Conservation (phyloP, 2,113 vertebrate species). For the Anoura caudifer region DNA sequence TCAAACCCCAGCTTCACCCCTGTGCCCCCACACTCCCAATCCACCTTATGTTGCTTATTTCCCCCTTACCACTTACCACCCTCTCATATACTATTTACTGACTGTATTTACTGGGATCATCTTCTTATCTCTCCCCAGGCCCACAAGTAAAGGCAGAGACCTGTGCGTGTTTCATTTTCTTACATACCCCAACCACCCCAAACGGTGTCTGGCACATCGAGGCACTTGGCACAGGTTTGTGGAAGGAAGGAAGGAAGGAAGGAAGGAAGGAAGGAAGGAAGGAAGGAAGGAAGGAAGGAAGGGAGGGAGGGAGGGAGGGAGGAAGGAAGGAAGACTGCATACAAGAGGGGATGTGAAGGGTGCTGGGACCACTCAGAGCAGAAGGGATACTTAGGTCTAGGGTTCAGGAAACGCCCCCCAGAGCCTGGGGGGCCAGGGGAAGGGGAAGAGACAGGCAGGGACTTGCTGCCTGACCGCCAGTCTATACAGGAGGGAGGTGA, state of each 20-base stretch:
- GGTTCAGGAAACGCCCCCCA: not conserved
- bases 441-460: too few species aligned
- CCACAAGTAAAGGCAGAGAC: not conserved
- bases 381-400: not conserved
- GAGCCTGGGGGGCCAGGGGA: not conserved
- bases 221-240: not conserved
- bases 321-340: not conserved
- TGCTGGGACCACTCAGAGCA: not conserved
- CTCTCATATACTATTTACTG: not conserved
- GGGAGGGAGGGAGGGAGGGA: not conserved
- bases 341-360: too few species aligned
- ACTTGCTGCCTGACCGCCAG: not conserved
- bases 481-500: not conserved
- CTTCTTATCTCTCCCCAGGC: not conserved
- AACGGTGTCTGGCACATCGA: not conserved
- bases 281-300: not conserved
- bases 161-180: not conserved
- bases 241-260: not conserved
- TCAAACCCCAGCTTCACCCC: not conserved
- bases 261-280: not conserved
- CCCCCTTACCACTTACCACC: not conserved
- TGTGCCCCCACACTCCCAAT: fast-evolving
- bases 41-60: not conserved
- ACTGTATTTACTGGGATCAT: not conserved
- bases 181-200: not conserved